A percentile compares a stretch with the other conserved stretches of the same genome.
These are phyloP conservation scores for Lasiurus cinereus DNA, from an alignment of 2,113 vertebrate genomes.

Conservation along the genomic window DNA sequence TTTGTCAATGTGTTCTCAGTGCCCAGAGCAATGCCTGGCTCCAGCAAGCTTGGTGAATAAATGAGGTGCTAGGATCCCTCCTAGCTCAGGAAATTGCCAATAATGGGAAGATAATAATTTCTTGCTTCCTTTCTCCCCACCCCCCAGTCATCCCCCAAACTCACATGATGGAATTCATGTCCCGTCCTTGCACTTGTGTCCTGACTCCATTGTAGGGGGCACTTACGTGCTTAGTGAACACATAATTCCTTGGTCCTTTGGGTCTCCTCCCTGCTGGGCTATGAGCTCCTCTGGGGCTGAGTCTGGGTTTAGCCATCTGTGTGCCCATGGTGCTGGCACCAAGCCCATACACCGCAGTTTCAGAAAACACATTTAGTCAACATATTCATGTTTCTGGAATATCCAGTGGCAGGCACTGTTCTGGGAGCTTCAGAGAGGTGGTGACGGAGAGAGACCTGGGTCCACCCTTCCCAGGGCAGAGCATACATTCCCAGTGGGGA, in stretches of 20 bases:
- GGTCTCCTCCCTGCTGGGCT: background rate
- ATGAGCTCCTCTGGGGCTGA: background rate
- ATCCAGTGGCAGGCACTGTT: background rate
- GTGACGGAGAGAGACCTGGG: background rate
- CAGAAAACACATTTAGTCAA: background rate
- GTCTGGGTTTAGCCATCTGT: background rate
- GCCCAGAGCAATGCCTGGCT: background rate
- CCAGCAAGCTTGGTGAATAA: background rate
- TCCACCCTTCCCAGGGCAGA: background rate
- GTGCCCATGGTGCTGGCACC: background rate
- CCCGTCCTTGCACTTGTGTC: background rate
- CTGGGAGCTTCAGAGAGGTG: background rate
- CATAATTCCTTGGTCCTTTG: background rate
- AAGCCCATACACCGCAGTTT: background rate
- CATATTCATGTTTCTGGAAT: conserved; percentile 12
- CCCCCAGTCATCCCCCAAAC: background rate
- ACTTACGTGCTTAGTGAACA: background rate
- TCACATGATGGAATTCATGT: background rate
- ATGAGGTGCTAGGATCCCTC: background rate
- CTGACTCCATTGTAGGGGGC: background rate
- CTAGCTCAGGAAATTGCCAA: background rate
- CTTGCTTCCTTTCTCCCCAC: background rate
- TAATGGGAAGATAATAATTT: background rate
- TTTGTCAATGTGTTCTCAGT: background rate
- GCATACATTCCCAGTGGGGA: background rate